A percentile compares a stretch with the other conserved stretches of the same genome.
These are phyloP conservation scores for Agrypnus murinus DNA, from an alignment of 2,888 invertebrate species.

Conservation along the genomic window DNA sequence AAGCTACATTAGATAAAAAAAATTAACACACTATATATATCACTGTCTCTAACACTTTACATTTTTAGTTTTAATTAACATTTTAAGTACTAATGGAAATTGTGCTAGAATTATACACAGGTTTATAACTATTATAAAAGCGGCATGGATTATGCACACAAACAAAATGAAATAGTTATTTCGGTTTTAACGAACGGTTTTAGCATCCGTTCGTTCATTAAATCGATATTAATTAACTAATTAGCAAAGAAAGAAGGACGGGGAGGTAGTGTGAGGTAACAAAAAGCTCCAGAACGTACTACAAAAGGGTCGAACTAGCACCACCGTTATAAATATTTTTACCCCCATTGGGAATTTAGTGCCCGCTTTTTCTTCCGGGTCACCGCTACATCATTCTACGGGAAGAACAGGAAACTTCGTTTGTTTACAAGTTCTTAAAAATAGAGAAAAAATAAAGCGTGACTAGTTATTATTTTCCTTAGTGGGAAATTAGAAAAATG, in stretches of 20 bases:
- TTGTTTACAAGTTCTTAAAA: conserved; percentile 19
- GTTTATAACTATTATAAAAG: not conserved
- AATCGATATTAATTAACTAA: conserved; percentile 23
- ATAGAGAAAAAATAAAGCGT: no score
- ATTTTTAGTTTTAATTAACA: not conserved
- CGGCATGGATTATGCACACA: not conserved
- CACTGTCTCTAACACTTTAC: not conserved
- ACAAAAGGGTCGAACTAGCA: not conserved
- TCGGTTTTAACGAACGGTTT: no score
- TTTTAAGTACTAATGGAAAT: not conserved
- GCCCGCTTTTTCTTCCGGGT: conserved; percentile 47
- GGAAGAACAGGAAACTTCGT: conserved; percentile 12
- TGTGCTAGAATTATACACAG: not conserved
- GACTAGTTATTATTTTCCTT: no score
- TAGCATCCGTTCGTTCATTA: conserved; percentile 2
- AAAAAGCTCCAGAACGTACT: not conserved
- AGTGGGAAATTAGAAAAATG: no score
- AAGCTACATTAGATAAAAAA: no score
- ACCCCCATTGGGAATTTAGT: conserved; percentile 31
- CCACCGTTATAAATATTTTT: conserved; percentile 43
- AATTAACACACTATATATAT: no score
- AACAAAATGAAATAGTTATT: conserved; percentile 5
- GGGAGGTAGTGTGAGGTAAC: conserved; percentile 13
- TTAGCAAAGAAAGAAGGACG: no score
- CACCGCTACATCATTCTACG: conserved; percentile 38